Evolutionary conservation across 2,113 vertebrate genomes (phyloP).

Genomic region (Tretioscincus oriximinensis): DNA sequence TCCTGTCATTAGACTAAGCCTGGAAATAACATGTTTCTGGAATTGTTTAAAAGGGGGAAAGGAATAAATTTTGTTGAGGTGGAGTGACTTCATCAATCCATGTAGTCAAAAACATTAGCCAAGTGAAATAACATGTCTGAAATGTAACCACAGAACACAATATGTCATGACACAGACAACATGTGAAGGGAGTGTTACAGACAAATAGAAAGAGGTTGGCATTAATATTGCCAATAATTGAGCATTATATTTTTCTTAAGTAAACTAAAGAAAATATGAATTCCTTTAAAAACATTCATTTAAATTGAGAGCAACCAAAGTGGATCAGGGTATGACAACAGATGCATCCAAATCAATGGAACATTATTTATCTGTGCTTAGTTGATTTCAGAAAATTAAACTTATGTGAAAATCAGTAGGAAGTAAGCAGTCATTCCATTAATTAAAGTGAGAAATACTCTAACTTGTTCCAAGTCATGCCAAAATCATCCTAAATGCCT

Average conservation of each 20-base stretch:
- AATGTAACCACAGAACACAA: conserved; percentile 33
- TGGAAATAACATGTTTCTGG: conserved; percentile 47
- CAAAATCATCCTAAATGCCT: too few relatives aligned
- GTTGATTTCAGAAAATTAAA: too few relatives aligned
- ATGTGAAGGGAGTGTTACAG: conserved; percentile 2
- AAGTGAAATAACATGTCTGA: conserved; percentile 37
- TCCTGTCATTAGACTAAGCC: conserved; percentile 54
- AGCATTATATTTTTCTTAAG: conserved; percentile 4
- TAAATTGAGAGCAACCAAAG: neutral
- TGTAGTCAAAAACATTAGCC: conserved; percentile 6
- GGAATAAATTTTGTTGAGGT: neutral
- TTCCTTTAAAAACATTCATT: neutral
- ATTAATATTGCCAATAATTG: conserved; percentile 18
- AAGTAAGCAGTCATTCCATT: too few relatives aligned
- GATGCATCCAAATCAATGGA: too few relatives aligned
- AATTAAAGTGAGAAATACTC: too few relatives aligned
- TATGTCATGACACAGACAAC: conserved; percentile 29
- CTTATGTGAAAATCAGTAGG: too few relatives aligned
- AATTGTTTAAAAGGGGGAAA: conserved; percentile 2
- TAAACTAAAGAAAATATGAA: neutral
- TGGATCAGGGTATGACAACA: neutral
- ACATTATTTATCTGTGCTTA: too few relatives aligned
- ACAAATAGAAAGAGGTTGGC: conserved; percentile 19
- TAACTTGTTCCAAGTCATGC: too few relatives aligned
- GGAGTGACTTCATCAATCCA: conserved; percentile 2